Percentiles rank a stretch among this genome's conserved stretches.
These are phyloP conservation scores for Pherbina coryleti DNA, from an alignment of 2,888 invertebrate species.

Conservation along the genomic window DNA sequence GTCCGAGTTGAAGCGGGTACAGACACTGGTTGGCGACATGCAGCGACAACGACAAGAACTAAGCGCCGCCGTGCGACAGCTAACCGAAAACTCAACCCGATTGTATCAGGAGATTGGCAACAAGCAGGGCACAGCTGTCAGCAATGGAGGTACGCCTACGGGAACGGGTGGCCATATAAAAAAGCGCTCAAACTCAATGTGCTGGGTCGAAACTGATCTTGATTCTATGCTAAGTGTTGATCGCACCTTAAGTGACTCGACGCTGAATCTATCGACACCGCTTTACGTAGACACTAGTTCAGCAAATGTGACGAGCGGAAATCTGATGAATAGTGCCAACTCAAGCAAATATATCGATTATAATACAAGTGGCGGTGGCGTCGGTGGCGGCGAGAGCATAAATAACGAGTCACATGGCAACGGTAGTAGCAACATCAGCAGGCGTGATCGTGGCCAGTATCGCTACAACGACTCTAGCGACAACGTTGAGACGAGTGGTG, in stretches of 20 bases:
- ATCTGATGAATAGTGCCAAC: conserved; percentile 51
- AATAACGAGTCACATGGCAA: conserved; percentile 41
- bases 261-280: conserved; percentile 71
- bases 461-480: conserved; percentile 67
- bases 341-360: conserved; percentile 63
- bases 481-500: conserved; percentile 65
- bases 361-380: conserved; percentile 43
- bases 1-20: conserved; percentile 86
- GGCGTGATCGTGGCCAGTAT: conserved; percentile 40
- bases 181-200: conserved; percentile 75
- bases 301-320: conserved; percentile 49
- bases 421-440: conserved; percentile 30
- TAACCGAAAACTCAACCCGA: conserved; percentile 85
- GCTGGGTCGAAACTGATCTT: conserved; percentile 91
- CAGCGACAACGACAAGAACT: conserved; percentile 88
- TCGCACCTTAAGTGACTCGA: conserved; percentile 72
- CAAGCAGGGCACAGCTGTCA: conserved; percentile 55
- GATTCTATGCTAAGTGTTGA: conserved; percentile 85
- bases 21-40: conserved; percentile 86
- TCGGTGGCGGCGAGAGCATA: conserved; percentile 46
- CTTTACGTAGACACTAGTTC: conserved; percentile 78
- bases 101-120: conserved; percentile 76
- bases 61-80: conserved; percentile 85
- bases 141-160: conserved; percentile 17
- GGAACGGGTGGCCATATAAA: conserved; percentile 64